Conservation (phyloP, 2,888 invertebrate species). For the Subacronicta megacephala region DNA sequence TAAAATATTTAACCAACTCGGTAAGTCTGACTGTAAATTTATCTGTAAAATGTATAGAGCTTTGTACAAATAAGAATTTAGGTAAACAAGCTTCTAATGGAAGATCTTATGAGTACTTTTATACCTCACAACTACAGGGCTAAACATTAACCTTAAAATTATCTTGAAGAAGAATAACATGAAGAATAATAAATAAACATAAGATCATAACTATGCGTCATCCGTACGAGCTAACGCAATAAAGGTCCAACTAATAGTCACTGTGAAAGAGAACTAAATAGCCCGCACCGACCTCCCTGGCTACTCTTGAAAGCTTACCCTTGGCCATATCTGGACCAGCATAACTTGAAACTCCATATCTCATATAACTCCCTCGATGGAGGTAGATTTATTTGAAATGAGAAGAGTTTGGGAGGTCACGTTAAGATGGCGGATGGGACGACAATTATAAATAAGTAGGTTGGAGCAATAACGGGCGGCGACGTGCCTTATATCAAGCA, state of each 20-base stretch:
- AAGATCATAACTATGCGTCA: constrained; percentile 55
- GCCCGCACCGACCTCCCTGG: constrained; percentile 84
- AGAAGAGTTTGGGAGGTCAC: constrained; percentile 62
- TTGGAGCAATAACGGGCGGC: constrained; percentile 85
- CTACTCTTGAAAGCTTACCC: constrained; percentile 70
- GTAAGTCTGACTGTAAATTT: too few relatives aligned
- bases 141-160: too few relatives aligned
- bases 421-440: constrained; percentile 69
- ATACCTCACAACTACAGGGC: too few relatives aligned
- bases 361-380: constrained; percentile 30
- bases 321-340: constrained; percentile 62
- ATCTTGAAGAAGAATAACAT: constrained; percentile 43
- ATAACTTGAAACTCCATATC: constrained; percentile 54
- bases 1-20: too few relatives aligned
- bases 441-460: constrained; percentile 89
- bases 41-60: too few relatives aligned
- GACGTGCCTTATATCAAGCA: constrained; percentile 88
- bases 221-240: constrained; percentile 73
- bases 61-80: too few relatives aligned
- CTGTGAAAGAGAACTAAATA: constrained; percentile 86
- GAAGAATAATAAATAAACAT: constrained; percentile 45
- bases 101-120: too few relatives aligned
- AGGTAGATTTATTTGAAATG: constrained; percentile 35
- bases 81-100: too few relatives aligned
- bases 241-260: constrained; percentile 81